These are phyloP conservation scores for Periophthalmus modestus DNA, from an alignment of 2,113 vertebrate genomes.

Conservation along the genomic window DNA sequence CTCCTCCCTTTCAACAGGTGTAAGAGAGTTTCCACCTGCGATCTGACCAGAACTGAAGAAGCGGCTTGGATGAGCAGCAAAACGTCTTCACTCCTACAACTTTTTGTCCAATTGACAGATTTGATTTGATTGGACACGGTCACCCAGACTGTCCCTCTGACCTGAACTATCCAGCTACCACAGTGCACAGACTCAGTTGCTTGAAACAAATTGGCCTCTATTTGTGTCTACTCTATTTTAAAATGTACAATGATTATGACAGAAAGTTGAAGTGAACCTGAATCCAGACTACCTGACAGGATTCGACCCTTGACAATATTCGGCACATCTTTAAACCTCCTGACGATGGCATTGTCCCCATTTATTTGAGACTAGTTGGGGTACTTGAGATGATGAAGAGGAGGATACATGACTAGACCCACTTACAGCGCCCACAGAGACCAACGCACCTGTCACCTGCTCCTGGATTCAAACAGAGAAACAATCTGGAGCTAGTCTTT, in stretches of 20 bases:
- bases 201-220: too few species aligned
- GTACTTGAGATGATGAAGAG: background rate
- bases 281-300: background rate
- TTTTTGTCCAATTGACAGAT: too few species aligned
- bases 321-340: background rate
- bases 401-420: conserved; percentile 1
- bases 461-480: background rate
- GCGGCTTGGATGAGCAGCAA: too few species aligned
- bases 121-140: too few species aligned
- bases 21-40: too few species aligned
- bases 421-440: background rate
- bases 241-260: background rate
- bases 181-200: too few species aligned
- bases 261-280: background rate
- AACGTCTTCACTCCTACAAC: too few species aligned
- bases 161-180: too few species aligned
- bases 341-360: background rate
- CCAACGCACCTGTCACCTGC: background rate
- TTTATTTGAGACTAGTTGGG: background rate
- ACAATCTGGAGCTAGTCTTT: background rate
- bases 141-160: too few species aligned
- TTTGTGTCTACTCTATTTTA: too few species aligned
- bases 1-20: too few species aligned
- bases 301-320: background rate
- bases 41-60: too few species aligned